Percentiles rank a stretch among this genome's conserved stretches.
phyloP scores from a whole-genome alignment of 2,113 vertebrate species.

The Phylloscopus whistleri region DNA sequence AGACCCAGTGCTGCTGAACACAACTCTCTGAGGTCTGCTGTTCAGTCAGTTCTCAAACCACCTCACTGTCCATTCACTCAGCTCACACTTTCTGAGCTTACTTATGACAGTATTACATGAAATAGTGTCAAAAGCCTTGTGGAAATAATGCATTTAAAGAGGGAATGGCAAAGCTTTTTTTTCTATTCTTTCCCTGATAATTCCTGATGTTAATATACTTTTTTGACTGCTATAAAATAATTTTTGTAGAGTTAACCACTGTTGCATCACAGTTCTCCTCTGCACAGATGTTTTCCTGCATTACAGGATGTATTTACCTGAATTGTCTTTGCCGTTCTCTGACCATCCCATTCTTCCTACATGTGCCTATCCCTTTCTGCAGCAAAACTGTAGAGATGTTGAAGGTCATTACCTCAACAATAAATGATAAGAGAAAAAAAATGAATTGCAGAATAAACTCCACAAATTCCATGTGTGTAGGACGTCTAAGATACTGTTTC shows the following conservation, averaged over 20 bases:
- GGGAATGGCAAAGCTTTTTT: not conserved
- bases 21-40: fast-evolving
- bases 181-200: not conserved
- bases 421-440: not conserved
- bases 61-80: not conserved
- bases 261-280: not conserved
- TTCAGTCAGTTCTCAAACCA: not conserved
- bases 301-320: not conserved
- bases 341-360: not conserved
- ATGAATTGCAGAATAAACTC: not conserved
- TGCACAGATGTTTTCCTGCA: not conserved
- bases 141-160: not conserved
- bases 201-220: not conserved
- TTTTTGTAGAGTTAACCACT: not conserved
- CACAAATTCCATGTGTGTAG: not conserved
- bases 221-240: not conserved
- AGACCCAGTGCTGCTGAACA: not conserved
- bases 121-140: not conserved
- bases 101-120: not conserved
- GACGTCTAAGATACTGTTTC: not conserved
- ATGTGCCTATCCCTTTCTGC: not conserved
- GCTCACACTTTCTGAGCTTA: not conserved
- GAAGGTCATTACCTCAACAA: not conserved
- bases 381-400: not conserved
- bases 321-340: not conserved